Conservation (phyloP, 2,888 invertebrate species). For the Strigamia crassipes region DNA sequence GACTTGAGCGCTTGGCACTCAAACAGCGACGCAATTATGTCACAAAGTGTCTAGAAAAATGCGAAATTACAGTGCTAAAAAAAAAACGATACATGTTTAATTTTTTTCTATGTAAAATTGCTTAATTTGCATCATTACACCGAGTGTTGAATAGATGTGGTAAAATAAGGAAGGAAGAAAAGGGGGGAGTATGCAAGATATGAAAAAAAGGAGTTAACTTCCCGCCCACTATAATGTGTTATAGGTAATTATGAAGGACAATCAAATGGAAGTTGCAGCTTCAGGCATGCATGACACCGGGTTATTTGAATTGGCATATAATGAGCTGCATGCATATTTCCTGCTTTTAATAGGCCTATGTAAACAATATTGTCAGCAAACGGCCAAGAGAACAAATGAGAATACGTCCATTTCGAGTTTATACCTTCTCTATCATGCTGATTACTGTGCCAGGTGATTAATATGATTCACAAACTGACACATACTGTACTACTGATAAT, state of each 20-base stretch:
- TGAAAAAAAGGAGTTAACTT: conserved; percentile 17
- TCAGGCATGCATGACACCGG: conserved; percentile 32
- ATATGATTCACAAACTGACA: conserved; percentile 27
- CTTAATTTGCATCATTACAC: neutral
- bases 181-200: neutral
- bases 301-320: conserved; percentile 28
- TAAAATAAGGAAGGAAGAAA: conserved; percentile 24
- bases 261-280: conserved; percentile 34
- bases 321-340: conserved; percentile 32
- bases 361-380: conserved; percentile 25
- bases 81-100: neutral
- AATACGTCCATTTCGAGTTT: conserved; percentile 24
- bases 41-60: neutral
- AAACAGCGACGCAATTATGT: too few species aligned
- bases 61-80: neutral
- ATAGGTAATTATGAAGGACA: conserved; percentile 23
- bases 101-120: neutral
- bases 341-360: conserved; percentile 32
- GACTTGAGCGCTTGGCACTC: too few species aligned
- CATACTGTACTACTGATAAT: neutral
- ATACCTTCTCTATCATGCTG: conserved; percentile 34
- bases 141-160: conserved; percentile 19
- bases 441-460: conserved; percentile 22
- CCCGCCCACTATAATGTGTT: conserved; percentile 34
- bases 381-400: conserved; percentile 15